These are phyloP conservation scores for Leucosticte australis DNA, from an alignment of 2,113 vertebrate species.

Conservation along the genomic window DNA sequence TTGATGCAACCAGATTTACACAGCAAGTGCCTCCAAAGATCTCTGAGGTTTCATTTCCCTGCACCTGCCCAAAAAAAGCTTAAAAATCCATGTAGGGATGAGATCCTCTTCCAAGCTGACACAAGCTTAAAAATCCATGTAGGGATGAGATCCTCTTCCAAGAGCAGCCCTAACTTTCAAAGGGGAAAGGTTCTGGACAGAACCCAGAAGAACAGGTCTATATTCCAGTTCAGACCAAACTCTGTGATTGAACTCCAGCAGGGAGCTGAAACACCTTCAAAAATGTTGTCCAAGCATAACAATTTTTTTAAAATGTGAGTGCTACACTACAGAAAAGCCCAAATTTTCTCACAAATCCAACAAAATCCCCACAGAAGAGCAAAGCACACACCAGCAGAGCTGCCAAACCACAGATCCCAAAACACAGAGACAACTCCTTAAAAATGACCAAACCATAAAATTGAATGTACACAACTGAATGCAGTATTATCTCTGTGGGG, in stretches of 20 bases:
- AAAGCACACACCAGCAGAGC: not conserved
- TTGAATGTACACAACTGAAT: not conserved
- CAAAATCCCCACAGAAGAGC: not conserved
- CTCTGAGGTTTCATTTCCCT: not conserved
- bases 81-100: not conserved
- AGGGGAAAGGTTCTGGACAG: not conserved
- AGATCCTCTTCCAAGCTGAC: not conserved
- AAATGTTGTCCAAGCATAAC: not conserved
- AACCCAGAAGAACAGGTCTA: not conserved
- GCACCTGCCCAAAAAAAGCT: not conserved
- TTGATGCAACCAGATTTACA: not conserved
- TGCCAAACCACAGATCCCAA: not conserved
- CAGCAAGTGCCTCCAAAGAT: not conserved
- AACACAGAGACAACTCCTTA: not conserved
- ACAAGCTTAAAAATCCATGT: not conserved
- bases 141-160: not conserved
- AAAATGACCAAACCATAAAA: not conserved
- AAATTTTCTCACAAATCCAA: not conserved
- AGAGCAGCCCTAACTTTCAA: not conserved
- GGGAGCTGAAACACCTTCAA: not conserved
- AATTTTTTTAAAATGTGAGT: not conserved
- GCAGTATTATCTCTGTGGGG: not conserved
- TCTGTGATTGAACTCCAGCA: not conserved
- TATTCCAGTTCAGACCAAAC: not conserved
- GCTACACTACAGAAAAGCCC: not conserved